Evolutionary conservation across 2,888 invertebrate species (phyloP), one percentile per base, ranked within the genome.

Genomic region (Caradrina kadenii): DNA sequence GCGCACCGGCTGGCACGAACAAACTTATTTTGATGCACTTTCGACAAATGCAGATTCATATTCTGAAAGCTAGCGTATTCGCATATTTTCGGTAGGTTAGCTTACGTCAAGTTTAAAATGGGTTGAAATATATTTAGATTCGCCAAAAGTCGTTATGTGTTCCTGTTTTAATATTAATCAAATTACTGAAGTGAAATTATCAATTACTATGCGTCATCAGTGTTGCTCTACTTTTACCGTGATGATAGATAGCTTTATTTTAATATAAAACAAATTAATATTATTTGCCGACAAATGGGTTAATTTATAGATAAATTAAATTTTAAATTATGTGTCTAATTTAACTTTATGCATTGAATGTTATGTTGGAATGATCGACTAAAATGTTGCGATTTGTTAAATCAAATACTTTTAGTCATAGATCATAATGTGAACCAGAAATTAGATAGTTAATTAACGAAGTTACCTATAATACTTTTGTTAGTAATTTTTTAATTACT

Each of bases 201-300:
- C 15, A 17, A 39, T 4, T 10, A 21, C 7, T 17, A 3, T 15
- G 2, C 19, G n/a, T 49, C n/a, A 48, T 31, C 11, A 22, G 1
- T 4, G n/a, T 31, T 17, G 39, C 8, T 67, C 60, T 52, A 61
- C 52, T 73, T 67, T 66, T 60, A 66, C 26, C 10, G 10, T n/a
- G 0, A 55, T 50, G 1, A 73, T 67, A 53, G 11, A 74, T 73
- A 21, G 21, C 49, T 56, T 71, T 39, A 49, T 59, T 74, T 74
- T 62, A 62, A 53, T 62, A 49, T 0, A n/a, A 26, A 42, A 42
- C n/a, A 48, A 39, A 73, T 61, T 73, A 50, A 21, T 7, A n/a
- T 26, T n/a, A 42, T 39, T 22, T 49, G n/a, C 21, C 52, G 5
- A 35, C n/a, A 53, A 48, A 72, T 11, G 7, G 39, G 21, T 17